phyloP scores from a whole-genome alignment of 2,888 invertebrate species.

The Matsumyia berberina region DNA sequence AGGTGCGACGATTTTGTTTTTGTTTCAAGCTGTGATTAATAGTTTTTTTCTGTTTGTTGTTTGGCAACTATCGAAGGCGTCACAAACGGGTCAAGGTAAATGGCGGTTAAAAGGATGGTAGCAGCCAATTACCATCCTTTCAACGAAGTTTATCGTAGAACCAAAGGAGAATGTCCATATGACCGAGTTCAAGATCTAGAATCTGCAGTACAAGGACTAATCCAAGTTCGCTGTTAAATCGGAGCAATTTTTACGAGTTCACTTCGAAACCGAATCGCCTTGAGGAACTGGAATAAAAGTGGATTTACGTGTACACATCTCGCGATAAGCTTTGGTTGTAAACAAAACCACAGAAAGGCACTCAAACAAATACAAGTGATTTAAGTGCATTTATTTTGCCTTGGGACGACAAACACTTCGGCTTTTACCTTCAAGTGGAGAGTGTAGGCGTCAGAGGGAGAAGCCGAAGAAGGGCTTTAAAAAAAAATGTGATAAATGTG shows the following conservation, averaged over 20 bases:
- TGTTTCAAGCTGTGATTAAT: neutral
- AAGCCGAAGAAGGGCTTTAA: too few relatives aligned
- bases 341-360: constrained; percentile 1
- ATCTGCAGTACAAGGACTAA: neutral
- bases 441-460: too few relatives aligned
- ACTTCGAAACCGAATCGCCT: neutral
- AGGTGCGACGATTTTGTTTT: constrained; percentile 35
- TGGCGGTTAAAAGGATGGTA: constrained; percentile 23
- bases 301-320: constrained; percentile 11
- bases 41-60: too few relatives aligned
- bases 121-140: constrained; percentile 21
- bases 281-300: constrained; percentile 10
- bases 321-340: neutral
- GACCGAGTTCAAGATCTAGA: neutral
- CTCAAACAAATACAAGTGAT: neutral
- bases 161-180: neutral
- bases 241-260: constrained; percentile 9
- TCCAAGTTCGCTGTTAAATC: constrained; percentile 7
- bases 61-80: constrained; percentile 24
- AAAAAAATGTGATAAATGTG: too few relatives aligned
- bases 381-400: neutral
- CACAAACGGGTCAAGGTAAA: constrained; percentile 57
- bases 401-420: neutral
- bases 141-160: constrained; percentile 22
- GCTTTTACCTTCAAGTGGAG: too few relatives aligned